A percentile compares a stretch with the other conserved stretches of the same genome.
These are phyloP conservation scores for Elmis aenea DNA, from an alignment of 2,888 invertebrate species.

Conservation along the genomic window DNA sequence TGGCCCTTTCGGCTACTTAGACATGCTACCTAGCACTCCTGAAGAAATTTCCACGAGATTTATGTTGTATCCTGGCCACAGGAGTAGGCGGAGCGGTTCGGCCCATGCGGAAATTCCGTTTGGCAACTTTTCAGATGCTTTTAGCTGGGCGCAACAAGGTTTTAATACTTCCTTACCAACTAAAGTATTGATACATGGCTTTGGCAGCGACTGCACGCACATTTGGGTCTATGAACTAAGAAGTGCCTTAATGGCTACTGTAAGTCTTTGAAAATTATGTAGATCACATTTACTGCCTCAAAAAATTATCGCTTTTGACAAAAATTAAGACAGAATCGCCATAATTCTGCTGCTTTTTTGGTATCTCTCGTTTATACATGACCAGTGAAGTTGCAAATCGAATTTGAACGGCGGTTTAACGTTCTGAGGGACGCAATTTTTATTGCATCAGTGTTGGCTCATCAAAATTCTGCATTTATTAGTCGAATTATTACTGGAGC, in stretches of 20 bases:
- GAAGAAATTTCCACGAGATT: slow-evolving; percentile 84
- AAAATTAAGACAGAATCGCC: too few relatives aligned
- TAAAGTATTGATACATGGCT: slow-evolving; percentile 87
- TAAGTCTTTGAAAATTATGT: slow-evolving; percentile 47
- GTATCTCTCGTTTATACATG: too few relatives aligned
- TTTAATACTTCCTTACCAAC: slow-evolving; percentile 65
- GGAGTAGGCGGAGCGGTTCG: slow-evolving; percentile 43
- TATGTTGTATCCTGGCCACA: slow-evolving; percentile 66
- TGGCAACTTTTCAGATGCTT: slow-evolving; percentile 65
- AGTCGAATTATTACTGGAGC: too few relatives aligned
- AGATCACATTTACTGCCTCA: too few relatives aligned
- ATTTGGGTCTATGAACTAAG: slow-evolving; percentile 94
- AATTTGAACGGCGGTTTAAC: too few relatives aligned
- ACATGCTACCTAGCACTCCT: slow-evolving; percentile 80
- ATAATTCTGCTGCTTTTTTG: too few relatives aligned
- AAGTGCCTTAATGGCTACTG: slow-evolving; percentile 83
- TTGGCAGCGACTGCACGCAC: slow-evolving; percentile 85
- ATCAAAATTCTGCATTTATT: too few relatives aligned
- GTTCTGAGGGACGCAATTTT: too few relatives aligned
- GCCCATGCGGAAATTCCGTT: slow-evolving; percentile 69
- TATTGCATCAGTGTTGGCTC: too few relatives aligned
- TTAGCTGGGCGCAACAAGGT: slow-evolving; percentile 58
- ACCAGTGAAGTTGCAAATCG: too few relatives aligned
- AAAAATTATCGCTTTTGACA: too few relatives aligned
- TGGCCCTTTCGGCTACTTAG: slow-evolving; percentile 85